phyloP scores from a whole-genome alignment of 2,113 vertebrate genomes.

The Coreoperca whiteheadi region DNA sequence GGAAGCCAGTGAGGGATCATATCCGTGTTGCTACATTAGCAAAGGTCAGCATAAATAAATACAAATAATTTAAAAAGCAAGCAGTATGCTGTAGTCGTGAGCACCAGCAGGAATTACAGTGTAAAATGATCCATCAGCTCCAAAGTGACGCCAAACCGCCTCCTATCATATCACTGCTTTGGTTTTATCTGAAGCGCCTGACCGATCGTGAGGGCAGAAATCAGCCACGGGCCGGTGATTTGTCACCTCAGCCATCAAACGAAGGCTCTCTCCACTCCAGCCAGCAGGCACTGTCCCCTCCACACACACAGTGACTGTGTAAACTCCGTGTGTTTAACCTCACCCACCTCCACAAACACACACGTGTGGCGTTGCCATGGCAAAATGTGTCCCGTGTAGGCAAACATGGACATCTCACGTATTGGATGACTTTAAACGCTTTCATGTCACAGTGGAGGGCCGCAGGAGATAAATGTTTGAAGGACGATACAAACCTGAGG shows the following conservation, averaged over 20 bases:
- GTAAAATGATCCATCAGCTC: neutral
- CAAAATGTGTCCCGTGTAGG: slow-evolving; percentile 34
- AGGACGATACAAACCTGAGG: slow-evolving; percentile 15
- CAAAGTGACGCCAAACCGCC: neutral
- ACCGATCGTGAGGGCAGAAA: neutral
- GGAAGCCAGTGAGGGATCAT: neutral
- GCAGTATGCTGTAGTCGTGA: neutral
- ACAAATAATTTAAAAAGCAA: neutral
- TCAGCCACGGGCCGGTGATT: neutral
- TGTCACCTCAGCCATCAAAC: slow-evolving; percentile 5
- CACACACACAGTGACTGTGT: neutral
- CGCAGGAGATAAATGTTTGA: slow-evolving; percentile 31
- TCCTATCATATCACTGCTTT: neutral
- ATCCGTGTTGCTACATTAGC: too few relatives aligned
- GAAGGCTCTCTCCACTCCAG: neutral
- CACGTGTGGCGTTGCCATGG: slow-evolving; percentile 8
- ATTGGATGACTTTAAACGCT: slow-evolving; percentile 24
- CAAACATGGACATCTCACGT: slow-evolving; percentile 41
- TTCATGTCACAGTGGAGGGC: neutral
- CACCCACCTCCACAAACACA: slow-evolving; percentile 34
- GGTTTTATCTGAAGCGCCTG: neutral
- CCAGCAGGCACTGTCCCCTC: neutral
- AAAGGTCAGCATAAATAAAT: neutral
- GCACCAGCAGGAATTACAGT: neutral
- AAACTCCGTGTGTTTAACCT: slow-evolving; percentile 53